Percentiles rank a stretch among this genome's conserved stretches.
phyloP scores from a whole-genome alignment of 2,888 invertebrate genomes.

The Andrena bicolor region DNA sequence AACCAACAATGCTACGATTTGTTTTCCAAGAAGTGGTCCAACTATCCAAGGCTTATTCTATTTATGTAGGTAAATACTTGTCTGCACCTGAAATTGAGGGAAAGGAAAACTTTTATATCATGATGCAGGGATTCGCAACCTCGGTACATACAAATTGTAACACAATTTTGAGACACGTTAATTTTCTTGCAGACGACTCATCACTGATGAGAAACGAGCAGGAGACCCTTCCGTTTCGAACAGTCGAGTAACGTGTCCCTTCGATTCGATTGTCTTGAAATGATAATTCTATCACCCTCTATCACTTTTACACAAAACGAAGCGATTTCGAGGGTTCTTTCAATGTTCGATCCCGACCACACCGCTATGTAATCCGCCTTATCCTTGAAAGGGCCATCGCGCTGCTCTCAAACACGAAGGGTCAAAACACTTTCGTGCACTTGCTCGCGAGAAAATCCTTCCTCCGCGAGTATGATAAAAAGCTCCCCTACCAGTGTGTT shows the following conservation, averaged over 20 bases:
- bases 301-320: not conserved
- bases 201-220: not conserved
- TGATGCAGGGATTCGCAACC: not conserved
- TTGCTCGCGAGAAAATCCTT: constrained; percentile 53
- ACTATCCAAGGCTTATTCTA: no score
- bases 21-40: no score
- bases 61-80: no score
- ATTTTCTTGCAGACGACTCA: constrained; percentile 13
- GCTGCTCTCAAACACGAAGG: constrained; percentile 42
- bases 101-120: not conserved
- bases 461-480: constrained; percentile 69
- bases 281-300: not conserved
- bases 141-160: constrained; percentile 3
- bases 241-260: not conserved
- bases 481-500: constrained; percentile 48
- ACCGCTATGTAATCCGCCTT: constrained; percentile 12
- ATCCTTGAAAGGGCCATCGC: constrained; percentile 46
- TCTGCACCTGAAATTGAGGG: no score
- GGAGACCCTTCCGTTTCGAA: not conserved
- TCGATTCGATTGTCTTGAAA: not conserved
- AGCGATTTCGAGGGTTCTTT: not conserved
- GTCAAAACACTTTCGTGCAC: constrained; percentile 56
- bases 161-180: constrained; percentile 25
- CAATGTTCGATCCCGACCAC: constrained; percentile 11
- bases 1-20: no score